phyloP scores from a whole-genome alignment of 2,797 vertebrate species.

The Vireo griseus region DNA sequence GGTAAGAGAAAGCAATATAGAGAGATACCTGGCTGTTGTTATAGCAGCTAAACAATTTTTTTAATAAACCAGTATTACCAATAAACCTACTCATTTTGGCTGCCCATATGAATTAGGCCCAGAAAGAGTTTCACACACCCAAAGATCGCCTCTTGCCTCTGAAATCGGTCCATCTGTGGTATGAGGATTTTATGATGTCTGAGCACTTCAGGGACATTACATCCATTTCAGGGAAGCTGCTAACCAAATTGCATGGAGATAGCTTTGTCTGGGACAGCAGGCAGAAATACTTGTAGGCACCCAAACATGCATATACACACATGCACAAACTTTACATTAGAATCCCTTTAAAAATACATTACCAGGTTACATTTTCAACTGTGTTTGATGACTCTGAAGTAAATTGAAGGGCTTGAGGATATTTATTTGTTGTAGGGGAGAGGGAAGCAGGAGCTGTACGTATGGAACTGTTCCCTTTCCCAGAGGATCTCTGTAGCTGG shows the following conservation, averaged over 20 bases:
- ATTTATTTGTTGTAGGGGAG: conserved; percentile 9
- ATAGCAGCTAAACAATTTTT: neutral
- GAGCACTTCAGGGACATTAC: conserved; percentile 33
- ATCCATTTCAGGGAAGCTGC: neutral
- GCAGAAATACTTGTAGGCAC: neutral
- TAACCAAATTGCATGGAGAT: neutral
- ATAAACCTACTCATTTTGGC: neutral
- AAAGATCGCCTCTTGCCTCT: neutral
- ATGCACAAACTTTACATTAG: neutral
- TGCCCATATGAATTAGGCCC: neutral
- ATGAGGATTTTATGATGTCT: conserved; percentile 35
- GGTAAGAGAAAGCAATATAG: neutral
- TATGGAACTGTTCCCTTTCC: conserved; percentile 6
- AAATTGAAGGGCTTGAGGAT: neutral
- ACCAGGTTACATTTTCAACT: neutral
- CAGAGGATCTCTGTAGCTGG: neutral
- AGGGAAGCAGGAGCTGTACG: neutral
- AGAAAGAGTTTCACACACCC: neutral
- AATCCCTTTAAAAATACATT: neutral
- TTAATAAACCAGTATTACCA: neutral
- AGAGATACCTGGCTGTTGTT: neutral
- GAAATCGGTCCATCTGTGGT: neutral
- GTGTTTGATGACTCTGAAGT: neutral
- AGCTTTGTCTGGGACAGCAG: conserved; percentile 5
- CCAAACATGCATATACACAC: neutral